Evolutionary conservation across 1,140 invertebrate genomes (phyloP), one percentile per base, ranked within the genome.

Genomic region (Lasaia peninsularis): DNA sequence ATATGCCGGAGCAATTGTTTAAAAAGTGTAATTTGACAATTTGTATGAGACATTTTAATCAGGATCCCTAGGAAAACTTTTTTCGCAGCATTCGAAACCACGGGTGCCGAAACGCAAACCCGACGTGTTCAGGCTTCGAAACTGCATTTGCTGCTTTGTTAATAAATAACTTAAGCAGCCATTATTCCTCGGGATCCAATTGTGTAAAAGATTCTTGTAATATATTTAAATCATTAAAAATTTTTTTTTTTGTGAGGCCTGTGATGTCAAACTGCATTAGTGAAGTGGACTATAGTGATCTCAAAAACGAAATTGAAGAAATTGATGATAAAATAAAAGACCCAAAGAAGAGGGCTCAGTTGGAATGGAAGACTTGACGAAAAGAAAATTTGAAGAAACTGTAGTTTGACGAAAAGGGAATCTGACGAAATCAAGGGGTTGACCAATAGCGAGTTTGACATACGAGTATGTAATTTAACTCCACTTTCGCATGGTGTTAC

Each of bases 21-120:
- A 18, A 34, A 31, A 55, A 60, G 32, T 62, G 54, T 33, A 49
- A 55, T 10, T 37, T 66, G 8, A 62, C 59, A 28, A 40, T 62
- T 16, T 66, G 64, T 56, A 50, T 34, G 33, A 10, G n/a, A 14
- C 62, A 68, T 57, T 51, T 68, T 6, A 68, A 68, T 21, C 66
- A 69, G 20, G 62, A 69, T 12, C 59, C 62, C 9, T n/a, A 62
- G 33, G 62, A 69, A 52, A 69, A 62, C 32, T 65, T 62, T 32
- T 65, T 69, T 50, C 62, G 66, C 9, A 51, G 56, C 6, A 56
- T 63, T 10, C 50, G 66, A 18, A 65, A 57, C 48, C 66, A 69
- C 44, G 60, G 35, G 6, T 57, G 9, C 14, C 33, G 62, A 31
- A 65, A 69, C 50, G 52, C 14, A 24, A 48, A 49, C 9, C 66